Evolutionary conservation across 2,113 vertebrate species (phyloP), one percentile per base, ranked within the genome.

Genomic region (Heliornis fulica): DNA sequence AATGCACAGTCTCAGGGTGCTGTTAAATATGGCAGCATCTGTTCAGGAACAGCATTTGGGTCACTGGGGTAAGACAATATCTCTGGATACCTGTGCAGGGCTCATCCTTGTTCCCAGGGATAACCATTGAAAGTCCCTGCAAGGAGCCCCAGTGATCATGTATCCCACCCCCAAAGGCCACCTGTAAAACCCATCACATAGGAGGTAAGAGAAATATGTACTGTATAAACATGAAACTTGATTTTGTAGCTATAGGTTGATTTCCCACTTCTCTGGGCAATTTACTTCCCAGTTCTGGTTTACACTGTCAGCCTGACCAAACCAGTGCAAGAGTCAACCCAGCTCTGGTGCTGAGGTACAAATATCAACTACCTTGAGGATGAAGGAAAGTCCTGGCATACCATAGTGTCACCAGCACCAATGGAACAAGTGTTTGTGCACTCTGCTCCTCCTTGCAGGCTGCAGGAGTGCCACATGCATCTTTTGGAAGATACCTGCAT

Each of bases 361-460:
- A 2, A 28, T 20, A 5, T 2, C 10, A 28, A 6, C 9, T 22
- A 15, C 8, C 13, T 20, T 15, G 22, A 64, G 50, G 79, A 38
- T 41, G 61, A 36, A 32, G 26, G 7, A 21, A 23, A 31, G 25
- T 17, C 20, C 23, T 28, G n/a, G 17, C 11, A 15, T 4, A 12
- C 9, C 9, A 25, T 8, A 2, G 4, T 19, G 13, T 18, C 17
- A 29, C 45, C 2, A 3, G 13, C 1, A 5, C 0, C 34, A 50
- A 25, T 5, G 11, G 22, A 41, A 11, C 3, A 9, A 12, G 8
- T 1, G 3, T 32, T 36, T 17, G 13, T 25, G 7, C 11, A 51
- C 69, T n/a, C 68, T 87, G 61, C 31, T 87, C 6, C 51, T 56
- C 28, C n/a, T 36, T 21, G 22, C 46, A 78, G 61, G 29, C 32